Evolutionary conservation across 2,113 vertebrate genomes (phyloP).

Genomic region (Neolamprologus tretocephalus): DNA sequence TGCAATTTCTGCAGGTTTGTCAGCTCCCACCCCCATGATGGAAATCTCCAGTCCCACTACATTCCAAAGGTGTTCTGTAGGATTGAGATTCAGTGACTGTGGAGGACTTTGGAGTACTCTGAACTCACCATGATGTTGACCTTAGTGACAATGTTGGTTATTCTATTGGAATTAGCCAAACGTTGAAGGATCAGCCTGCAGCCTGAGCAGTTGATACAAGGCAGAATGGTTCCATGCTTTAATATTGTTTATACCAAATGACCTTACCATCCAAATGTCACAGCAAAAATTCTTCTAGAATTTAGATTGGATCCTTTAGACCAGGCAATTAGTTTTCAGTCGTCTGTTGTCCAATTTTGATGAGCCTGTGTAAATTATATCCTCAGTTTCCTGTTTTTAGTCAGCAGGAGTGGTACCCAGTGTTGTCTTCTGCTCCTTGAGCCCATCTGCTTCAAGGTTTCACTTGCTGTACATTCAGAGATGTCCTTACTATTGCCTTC

Average conservation of each 20-base stretch:
- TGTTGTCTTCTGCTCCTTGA: not conserved
- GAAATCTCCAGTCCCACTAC: not conserved
- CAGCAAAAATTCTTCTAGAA: not conserved
- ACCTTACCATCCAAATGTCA: not conserved
- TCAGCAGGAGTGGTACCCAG: not conserved
- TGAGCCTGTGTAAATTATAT: not conserved
- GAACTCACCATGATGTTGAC: not conserved
- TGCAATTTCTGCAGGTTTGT: not conserved
- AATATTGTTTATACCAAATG: not conserved
- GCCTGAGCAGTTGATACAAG: not conserved
- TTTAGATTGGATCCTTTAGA: not conserved
- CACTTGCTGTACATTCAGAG: not conserved
- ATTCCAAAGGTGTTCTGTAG: not conserved
- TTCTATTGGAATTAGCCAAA: not conserved
- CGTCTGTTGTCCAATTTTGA: not conserved
- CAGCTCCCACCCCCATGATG: not conserved
- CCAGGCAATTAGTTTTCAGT: not conserved
- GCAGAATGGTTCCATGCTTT: not conserved
- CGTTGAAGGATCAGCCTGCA: not conserved
- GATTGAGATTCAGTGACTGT: not conserved
- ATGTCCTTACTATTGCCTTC: not conserved
- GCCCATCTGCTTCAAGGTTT: not conserved
- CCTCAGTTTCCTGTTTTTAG: not conserved
- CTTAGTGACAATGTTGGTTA: not conserved
- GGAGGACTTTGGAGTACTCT: not conserved